These are phyloP conservation scores for Gastracanthus pulcherrimus DNA, from an alignment of 2,888 invertebrate genomes.

Conservation along the genomic window DNA sequence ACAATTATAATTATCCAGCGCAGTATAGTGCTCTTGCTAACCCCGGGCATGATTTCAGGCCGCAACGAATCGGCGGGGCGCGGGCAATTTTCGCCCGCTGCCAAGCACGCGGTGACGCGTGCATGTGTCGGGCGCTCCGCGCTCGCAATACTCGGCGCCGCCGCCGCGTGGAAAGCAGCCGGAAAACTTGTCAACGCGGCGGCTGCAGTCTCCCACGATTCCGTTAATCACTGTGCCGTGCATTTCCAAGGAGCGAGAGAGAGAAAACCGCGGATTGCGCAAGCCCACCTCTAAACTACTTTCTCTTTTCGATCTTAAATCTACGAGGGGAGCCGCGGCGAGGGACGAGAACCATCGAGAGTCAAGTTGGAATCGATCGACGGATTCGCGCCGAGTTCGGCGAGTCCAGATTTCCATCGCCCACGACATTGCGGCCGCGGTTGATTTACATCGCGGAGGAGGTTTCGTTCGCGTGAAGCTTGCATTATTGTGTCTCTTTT, in stretches of 20 bases:
- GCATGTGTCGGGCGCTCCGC: no score
- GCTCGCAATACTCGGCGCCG: background rate
- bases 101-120: no score
- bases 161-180: background rate
- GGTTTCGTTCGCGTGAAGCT: no score
- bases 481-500: no score
- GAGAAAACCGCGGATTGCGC: constrained; percentile 38
- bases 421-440: no score
- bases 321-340: background rate
- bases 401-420: constrained; percentile 24
- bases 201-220: constrained; percentile 55
- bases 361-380: background rate
- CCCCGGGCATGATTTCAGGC: background rate
- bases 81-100: background rate
- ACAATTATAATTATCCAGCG: constrained; percentile 33
- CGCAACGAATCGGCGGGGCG: no score
- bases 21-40: no score
- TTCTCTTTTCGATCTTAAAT: constrained; percentile 53
- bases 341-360: constrained; percentile 11
- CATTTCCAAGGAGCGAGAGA: constrained; percentile 37
- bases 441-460: background rate
- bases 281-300: constrained; percentile 45
- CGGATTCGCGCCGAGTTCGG: background rate
- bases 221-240: constrained; percentile 44
- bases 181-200: constrained; percentile 22